Percentiles rank a stretch among this genome's conserved stretches.
Evolutionary conservation across 2,797 vertebrate genomes (phyloP).

Genomic region (Gymnothorax javanicus): DNA sequence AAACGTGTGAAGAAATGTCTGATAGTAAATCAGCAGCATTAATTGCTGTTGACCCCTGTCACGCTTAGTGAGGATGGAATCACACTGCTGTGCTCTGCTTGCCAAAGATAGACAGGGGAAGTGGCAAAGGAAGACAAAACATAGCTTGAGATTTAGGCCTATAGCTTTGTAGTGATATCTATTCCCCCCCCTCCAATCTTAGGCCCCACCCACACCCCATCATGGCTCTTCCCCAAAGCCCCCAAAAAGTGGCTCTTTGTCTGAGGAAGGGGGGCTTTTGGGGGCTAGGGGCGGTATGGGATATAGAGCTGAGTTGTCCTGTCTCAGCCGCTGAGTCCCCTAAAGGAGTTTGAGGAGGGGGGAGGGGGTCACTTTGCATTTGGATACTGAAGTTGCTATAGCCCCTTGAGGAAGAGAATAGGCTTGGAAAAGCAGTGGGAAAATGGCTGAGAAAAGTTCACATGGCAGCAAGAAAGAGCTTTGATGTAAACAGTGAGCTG

Average conservation of each 20-base stretch:
- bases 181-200: background rate
- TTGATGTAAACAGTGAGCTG: background rate
- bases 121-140: constrained; percentile 13
- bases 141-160: background rate
- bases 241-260: constrained; percentile 26
- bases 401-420: background rate
- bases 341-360: constrained; percentile 4
- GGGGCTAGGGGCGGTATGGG: background rate
- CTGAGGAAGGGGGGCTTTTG: constrained; percentile 1
- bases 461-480: background rate
- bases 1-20: constrained; percentile 1
- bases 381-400: constrained; percentile 22
- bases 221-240: background rate
- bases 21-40: background rate
- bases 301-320: constrained; percentile 17
- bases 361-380: constrained; percentile 14
- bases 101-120: background rate
- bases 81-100: background rate
- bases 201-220: background rate
- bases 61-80: background rate
- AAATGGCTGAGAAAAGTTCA: constrained; percentile 19
- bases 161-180: constrained; percentile 2
- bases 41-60: background rate
- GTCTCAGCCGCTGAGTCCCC: constrained; percentile 15
- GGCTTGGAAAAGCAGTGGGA: constrained; percentile 2